Conservation (phyloP, 1,140 invertebrate genomes). For the Lasaia peninsularis region DNA sequence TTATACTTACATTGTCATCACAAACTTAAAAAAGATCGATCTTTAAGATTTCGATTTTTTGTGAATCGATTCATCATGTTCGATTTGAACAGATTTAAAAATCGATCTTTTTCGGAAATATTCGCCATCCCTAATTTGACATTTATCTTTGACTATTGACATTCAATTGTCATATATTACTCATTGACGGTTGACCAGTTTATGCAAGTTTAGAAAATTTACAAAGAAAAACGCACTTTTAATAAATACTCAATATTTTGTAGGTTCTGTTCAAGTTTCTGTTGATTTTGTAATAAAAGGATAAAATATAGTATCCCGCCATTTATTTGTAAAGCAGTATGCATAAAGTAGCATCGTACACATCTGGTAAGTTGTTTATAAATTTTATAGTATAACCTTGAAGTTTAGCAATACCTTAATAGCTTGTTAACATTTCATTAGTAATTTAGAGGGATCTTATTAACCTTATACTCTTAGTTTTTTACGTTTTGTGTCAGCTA, state of each 20-base stretch:
- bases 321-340: neutral
- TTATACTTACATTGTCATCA: too few relatives aligned
- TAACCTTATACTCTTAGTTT: too few relatives aligned
- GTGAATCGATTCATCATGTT: too few relatives aligned
- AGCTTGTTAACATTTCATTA: too few relatives aligned
- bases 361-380: constrained; percentile 2
- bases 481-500: too few relatives aligned
- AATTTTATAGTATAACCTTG: neutral
- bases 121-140: neutral
- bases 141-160: neutral
- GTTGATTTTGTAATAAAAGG: neutral
- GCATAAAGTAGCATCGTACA: constrained; percentile 9
- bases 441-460: too few relatives aligned
- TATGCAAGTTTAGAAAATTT: constrained; percentile 1
- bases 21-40: too few relatives aligned
- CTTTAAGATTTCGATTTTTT: too few relatives aligned
- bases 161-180: neutral
- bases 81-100: too few relatives aligned
- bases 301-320: constrained; percentile 5
- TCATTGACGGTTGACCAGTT: neutral
- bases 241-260: too few relatives aligned
- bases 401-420: neutral
- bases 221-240: neutral
- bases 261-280: neutral
- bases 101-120: too few relatives aligned